A percentile compares a stretch with the other conserved stretches of the same genome.
These are phyloP conservation scores for Tanypteryx hageni DNA, from an alignment of 2,888 invertebrate species.

Conservation along the genomic window DNA sequence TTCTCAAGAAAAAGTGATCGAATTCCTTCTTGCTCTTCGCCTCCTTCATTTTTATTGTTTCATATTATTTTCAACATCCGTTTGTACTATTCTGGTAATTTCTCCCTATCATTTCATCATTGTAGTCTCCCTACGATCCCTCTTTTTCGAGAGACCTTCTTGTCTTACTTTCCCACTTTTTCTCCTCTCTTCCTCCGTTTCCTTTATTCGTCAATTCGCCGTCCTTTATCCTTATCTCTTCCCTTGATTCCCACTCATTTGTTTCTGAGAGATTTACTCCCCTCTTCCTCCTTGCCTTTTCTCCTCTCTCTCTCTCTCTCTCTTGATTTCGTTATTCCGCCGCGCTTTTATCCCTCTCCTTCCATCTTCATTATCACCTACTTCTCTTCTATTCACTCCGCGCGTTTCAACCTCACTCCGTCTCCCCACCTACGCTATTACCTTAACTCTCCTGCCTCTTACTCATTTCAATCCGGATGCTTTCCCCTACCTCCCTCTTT, in stretches of 20 bases:
- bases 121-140: neutral
- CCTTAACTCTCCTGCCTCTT: neutral
- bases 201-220: neutral
- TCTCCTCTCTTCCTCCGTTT: neutral
- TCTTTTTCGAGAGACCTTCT: neutral
- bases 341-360: neutral
- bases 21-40: neutral
- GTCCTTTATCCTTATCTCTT: constrained; percentile 24
- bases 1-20: neutral
- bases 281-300: neutral
- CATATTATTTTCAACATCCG: no score
- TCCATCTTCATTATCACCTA: constrained; percentile 12
- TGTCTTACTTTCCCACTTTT: neutral
- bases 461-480: constrained; percentile 11
- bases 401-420: neutral
- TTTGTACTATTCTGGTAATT: no score
- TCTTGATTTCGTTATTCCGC: neutral
- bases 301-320: no score
- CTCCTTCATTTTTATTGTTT: neutral
- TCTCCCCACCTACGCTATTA: neutral
- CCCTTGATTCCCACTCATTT: constrained; percentile 7
- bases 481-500: neutral
- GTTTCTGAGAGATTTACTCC: neutral
- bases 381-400: neutral
- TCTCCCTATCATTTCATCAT: no score